phyloP scores from a whole-genome alignment of 1,140 invertebrate genomes.

The Cotesia chilonis region DNA sequence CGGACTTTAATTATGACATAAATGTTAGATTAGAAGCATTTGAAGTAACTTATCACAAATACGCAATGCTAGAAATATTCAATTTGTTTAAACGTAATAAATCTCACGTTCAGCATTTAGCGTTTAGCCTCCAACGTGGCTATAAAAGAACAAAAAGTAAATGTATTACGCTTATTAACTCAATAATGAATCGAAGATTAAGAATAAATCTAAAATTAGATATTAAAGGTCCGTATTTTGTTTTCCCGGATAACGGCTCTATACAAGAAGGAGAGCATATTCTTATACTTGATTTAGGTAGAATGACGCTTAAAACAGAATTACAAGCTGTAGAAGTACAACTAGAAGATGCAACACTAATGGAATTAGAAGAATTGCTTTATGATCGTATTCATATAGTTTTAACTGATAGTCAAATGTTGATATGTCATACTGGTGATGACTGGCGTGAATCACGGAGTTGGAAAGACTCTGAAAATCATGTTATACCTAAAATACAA shows the following conservation, averaged over 20 bases:
- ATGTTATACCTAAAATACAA: constrained; percentile 79
- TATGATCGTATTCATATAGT: constrained; percentile 81
- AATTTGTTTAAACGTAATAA: constrained; percentile 75
- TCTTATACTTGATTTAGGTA: constrained; percentile 78
- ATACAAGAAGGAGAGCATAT: constrained; percentile 78
- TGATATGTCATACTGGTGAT: constrained; percentile 66
- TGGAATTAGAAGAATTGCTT: constrained; percentile 82
- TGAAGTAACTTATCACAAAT: constrained; percentile 84
- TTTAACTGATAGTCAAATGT: constrained; percentile 74
- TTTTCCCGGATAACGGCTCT: constrained; percentile 81
- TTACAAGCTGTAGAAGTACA: constrained; percentile 74
- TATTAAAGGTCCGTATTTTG: constrained; percentile 80
- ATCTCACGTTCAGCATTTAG: constrained; percentile 51
- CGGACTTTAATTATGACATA: constrained; percentile 76
- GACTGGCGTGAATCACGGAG: constrained; percentile 79
- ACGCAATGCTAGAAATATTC: constrained; percentile 77
- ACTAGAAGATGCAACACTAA: constrained; percentile 80
- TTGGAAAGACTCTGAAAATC: constrained; percentile 77
- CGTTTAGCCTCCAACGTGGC: constrained; percentile 48
- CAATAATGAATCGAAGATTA: constrained; percentile 67
- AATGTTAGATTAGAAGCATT: constrained; percentile 76
- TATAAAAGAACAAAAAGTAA: constrained; percentile 48
- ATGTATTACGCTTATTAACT: constrained; percentile 48
- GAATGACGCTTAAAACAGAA: constrained; percentile 77
- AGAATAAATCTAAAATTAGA: constrained; percentile 79